phyloP scores from a whole-genome alignment of 2,888 invertebrate species.

The Mesopsocus fuscifrons region DNA sequence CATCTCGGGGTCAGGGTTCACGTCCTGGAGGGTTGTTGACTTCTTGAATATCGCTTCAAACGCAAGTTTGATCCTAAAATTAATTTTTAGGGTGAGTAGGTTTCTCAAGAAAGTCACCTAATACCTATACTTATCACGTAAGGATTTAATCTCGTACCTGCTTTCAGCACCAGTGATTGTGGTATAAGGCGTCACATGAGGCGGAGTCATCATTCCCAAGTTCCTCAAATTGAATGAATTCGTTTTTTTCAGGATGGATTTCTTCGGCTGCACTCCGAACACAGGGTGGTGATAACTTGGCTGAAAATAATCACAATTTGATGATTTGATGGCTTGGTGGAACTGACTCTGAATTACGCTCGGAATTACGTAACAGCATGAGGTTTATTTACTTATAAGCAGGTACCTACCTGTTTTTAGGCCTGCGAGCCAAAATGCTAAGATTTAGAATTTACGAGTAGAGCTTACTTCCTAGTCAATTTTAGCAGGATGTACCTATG shows the following conservation, averaged over 20 bases:
- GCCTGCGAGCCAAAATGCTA: no score
- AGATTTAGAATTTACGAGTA: no score
- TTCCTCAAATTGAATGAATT: constrained; percentile 64
- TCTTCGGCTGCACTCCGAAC: constrained; percentile 39
- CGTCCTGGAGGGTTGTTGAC: constrained; percentile 69
- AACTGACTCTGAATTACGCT: constrained; percentile 11
- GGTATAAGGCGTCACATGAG: constrained; percentile 40
- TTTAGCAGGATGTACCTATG: no score
- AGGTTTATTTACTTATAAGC: no score
- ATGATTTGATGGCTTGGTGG: not conserved
- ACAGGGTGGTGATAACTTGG: constrained; percentile 22
- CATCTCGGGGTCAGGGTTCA: constrained; percentile 43
- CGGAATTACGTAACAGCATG: not conserved
- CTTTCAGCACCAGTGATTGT: constrained; percentile 81
- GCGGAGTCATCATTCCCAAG: constrained; percentile 31
- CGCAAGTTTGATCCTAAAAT: constrained; percentile 57
- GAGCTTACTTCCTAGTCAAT: no score
- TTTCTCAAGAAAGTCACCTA: not conserved
- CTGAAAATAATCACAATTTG: no score
- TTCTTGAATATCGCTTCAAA: constrained; percentile 84
- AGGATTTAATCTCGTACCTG: constrained; percentile 28
- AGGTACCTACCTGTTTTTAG: no score
- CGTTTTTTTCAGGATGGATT: constrained; percentile 86
- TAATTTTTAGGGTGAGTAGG: no score
- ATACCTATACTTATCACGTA: no score